Evolutionary conservation across 2,888 invertebrate genomes (phyloP), one percentile per base, ranked within the genome.

Genomic region (Linnaemya tessellans): DNA sequence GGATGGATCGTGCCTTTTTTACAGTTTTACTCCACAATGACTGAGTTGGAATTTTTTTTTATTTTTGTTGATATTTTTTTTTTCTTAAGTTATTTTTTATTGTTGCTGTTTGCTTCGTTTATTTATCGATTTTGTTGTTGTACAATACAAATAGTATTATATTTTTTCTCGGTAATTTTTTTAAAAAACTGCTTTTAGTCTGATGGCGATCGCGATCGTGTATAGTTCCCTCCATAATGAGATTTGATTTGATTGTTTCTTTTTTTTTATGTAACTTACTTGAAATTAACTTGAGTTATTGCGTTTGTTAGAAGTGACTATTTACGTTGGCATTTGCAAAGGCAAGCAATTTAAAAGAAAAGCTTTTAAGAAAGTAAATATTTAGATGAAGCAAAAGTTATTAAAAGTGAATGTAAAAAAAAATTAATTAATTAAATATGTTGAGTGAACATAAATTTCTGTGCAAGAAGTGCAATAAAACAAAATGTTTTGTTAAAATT

Each of bases 191-290:
- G 82, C 77, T 86, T 30, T 86, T 84, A 87, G 87, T 87, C 85
- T 82, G 81, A 60, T 73, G 74, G 58, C 43, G 87, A 86, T 87
- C 87, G 87, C 86, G 87, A 81, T 87, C 87, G 86, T 56, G 86
- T 87, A 78, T 82, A 86, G 83, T 86, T 79, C 80, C 80, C 79
- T 78, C 74, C 56, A 71, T 80, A 67, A 68, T 64, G 78, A 86
- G 43, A 68, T 67, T 74, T 71, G 5, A 41, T 70, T 49, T 56
- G 54, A 41, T 56, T 78, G 38, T 78, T 46, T 11, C 25, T 38
- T n/a, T 38, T 3, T 30, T 70, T 62, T 51, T 60, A 54, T 65
- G 30, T 60, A 51, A 9, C 18, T 38, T 46, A 70, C 54, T 56
- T 58, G n/a, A 49, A 54, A 65, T 46, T 56, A 25, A 38, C 35